These are phyloP conservation scores for Bombus sylvicola DNA, from an alignment of 1,140 invertebrate species.

Conservation along the genomic window DNA sequence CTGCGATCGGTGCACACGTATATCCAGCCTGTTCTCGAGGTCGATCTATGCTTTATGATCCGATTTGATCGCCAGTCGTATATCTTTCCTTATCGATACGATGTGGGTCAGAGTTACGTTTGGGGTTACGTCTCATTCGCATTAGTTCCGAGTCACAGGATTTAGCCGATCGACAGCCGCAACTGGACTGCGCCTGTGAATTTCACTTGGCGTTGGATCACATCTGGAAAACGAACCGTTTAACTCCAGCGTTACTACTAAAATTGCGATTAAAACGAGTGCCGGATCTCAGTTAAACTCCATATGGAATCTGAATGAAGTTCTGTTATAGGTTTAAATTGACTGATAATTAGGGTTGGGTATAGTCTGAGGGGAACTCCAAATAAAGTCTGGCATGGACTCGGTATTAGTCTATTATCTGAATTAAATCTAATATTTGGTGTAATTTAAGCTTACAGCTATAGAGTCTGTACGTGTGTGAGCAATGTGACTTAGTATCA, in stretches of 20 bases:
- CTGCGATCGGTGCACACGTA: neutral
- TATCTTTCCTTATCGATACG: neutral
- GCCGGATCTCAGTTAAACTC: too few species aligned
- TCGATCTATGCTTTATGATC: neutral
- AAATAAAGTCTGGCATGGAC: too few species aligned
- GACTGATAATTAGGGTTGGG: too few species aligned
- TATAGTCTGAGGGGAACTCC: too few species aligned
- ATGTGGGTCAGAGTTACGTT: neutral
- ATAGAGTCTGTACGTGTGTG: neutral
- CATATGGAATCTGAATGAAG: too few species aligned
- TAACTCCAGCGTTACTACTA: too few species aligned
- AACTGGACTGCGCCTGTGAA: neutral
- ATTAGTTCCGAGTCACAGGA: neutral
- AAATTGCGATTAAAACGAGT: too few species aligned
- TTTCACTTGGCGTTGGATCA: too few species aligned
- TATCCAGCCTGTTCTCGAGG: conserved; percentile 16
- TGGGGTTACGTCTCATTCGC: neutral
- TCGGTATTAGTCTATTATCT: neutral
- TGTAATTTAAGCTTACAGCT: neutral
- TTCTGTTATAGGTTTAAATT: too few species aligned
- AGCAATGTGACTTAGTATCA: too few species aligned
- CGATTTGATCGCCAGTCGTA: neutral
- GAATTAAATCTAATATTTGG: neutral
- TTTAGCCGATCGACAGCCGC: neutral
- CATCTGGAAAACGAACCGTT: too few species aligned